Evolutionary conservation across 2,888 invertebrate genomes (phyloP), one percentile per base, ranked within the genome.

Genomic region (Drosophila mulleri): DNA sequence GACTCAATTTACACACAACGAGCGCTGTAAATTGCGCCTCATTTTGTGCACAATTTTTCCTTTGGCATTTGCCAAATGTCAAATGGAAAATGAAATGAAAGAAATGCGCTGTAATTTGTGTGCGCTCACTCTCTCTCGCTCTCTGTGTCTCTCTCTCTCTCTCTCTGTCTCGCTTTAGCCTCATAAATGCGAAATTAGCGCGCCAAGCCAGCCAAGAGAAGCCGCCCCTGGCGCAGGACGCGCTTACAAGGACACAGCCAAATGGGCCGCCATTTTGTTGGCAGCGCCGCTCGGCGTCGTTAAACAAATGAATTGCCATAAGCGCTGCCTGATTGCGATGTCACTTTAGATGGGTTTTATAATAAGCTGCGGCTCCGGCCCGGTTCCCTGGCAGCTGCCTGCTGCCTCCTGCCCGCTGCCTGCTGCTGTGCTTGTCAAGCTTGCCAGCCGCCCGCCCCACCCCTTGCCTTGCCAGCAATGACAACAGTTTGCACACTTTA

Each of bases 291-390:
- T 77, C 68, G 68, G 62, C 72, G 70, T 91, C 90, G 91, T 91
- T 91, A 91, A 91, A 91, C 91, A 92, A 91, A 91, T 91, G 91
- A 91, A 91, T 91, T 91, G 91, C 87, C 92, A 89, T 91, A 91
- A 86, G 88, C 86, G 80, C 75, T 78, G 85, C 83, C 82, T 91
- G 91, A 92, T 91, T 91, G 91, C 90, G 74, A 75, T 86, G 89
- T 88, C 87, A 83, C 75, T 86, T 86, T 83, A 73, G 89, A 88
- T 88, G 86, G 84, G 81, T 86, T 75, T 78, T 69, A 83, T 86
- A 78, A 86, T 81, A 88, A 88, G 87, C 89, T 72, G 82, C 72
- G 65, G 70, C 78, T 64, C 58, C 62, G 56, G 35, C 70, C 11
- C 23, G n/a, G 26, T 42, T 35, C 47, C 54, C 45, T 42, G 65